Percentiles rank a stretch among this genome's conserved stretches.
These are phyloP conservation scores for Aythya baeri DNA, from an alignment of 2,113 vertebrate genomes.

Conservation along the genomic window DNA sequence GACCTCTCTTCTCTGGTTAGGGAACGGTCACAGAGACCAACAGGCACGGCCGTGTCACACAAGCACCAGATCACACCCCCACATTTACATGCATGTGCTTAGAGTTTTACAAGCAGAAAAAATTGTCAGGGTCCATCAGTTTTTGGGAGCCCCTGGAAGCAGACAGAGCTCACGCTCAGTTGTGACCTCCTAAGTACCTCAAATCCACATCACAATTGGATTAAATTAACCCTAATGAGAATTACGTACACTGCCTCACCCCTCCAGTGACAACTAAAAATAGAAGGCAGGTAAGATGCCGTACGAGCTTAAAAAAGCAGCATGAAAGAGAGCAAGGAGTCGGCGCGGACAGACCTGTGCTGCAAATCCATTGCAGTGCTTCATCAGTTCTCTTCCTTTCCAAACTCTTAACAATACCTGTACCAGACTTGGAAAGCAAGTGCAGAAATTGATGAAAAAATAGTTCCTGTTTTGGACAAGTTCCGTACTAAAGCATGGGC, in stretches of 20 bases:
- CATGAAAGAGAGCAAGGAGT: neutral
- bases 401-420: neutral
- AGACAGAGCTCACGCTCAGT: neutral
- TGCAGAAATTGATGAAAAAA: neutral
- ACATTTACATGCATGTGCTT: neutral
- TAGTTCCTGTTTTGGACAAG: neutral
- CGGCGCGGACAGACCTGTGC: neutral
- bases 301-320: neutral
- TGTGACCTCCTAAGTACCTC: constrained; percentile 21
- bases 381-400: neutral
- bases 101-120: neutral
- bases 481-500: neutral
- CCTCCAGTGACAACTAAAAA: constrained; percentile 19
- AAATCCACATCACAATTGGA: constrained; percentile 65
- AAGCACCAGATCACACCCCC: neutral
- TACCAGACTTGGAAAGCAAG: neutral
- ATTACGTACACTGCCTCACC: constrained; percentile 15
- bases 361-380: neutral
- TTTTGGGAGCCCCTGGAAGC: neutral
- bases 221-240: constrained; percentile 52
- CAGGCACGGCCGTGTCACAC: neutral
- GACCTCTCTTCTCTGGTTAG: neutral
- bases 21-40: neutral
- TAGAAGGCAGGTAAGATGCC: constrained; percentile 17
- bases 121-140: neutral